These are phyloP conservation scores for Diloba caeruleocephala DNA, from an alignment of 2,888 invertebrate species.

Conservation along the genomic window DNA sequence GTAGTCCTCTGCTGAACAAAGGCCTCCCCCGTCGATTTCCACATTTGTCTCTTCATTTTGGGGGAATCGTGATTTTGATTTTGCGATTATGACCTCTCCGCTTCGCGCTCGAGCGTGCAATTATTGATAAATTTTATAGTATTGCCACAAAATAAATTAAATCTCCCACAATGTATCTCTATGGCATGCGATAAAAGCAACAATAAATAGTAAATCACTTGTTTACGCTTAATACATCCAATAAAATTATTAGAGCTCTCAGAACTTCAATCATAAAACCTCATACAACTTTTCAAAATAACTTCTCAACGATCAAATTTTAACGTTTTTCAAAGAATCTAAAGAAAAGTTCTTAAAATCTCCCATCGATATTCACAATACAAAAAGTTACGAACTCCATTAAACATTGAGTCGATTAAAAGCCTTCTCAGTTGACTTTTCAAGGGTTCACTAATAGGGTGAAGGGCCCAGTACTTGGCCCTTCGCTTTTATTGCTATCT, in stretches of 20 bases:
- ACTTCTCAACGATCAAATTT: slow-evolving; percentile 22
- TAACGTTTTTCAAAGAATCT: slow-evolving; percentile 25
- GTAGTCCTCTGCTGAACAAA: too few species aligned
- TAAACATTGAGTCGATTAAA: slow-evolving; percentile 26
- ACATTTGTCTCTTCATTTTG: too few species aligned
- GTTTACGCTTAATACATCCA: not conserved
- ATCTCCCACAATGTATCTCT: too few species aligned
- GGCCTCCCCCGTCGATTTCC: too few species aligned
- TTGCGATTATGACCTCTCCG: too few species aligned
- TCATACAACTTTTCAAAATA: slow-evolving; percentile 6
- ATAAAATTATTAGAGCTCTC: slow-evolving; percentile 13
- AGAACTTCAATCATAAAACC: slow-evolving; percentile 30
- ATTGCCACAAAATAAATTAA: not conserved
- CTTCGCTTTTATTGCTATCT: slow-evolving; percentile 21
- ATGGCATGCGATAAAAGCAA: not conserved
- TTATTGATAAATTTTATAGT: too few species aligned
- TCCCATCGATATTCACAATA: slow-evolving; percentile 32
- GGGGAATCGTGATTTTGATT: too few species aligned
- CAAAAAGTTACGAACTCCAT: slow-evolving; percentile 39
- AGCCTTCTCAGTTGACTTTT: slow-evolving; percentile 12
- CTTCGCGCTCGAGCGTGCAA: too few species aligned
- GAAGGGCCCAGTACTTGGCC: slow-evolving; percentile 2
- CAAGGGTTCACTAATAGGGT: slow-evolving; percentile 4
- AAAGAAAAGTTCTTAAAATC: slow-evolving; percentile 25
- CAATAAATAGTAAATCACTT: not conserved